These are phyloP conservation scores for Conger conger DNA, from an alignment of 2,113 vertebrate species.

Conservation along the genomic window DNA sequence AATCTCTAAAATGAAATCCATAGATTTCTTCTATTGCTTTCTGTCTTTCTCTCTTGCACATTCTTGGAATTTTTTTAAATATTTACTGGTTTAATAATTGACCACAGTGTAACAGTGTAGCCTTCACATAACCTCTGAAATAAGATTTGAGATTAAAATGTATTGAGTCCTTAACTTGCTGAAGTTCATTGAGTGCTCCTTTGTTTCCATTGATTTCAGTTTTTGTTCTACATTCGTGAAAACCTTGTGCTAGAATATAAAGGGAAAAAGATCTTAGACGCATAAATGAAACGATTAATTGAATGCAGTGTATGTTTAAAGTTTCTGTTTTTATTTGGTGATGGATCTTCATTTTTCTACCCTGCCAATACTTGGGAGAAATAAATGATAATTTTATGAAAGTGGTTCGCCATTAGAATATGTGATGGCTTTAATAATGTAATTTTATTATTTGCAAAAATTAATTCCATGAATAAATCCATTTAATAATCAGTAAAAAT, in stretches of 20 bases:
- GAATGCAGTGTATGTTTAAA: not conserved
- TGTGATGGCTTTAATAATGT: not conserved
- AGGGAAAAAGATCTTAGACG: not conserved
- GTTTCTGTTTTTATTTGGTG: no score
- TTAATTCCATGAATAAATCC: not conserved
- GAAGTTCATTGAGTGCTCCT: not conserved
- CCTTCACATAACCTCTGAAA: not conserved
- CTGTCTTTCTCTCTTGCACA: not conserved
- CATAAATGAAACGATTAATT: not conserved
- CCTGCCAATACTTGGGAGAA: not conserved
- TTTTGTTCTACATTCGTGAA: not conserved
- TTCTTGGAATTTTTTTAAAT: not conserved
- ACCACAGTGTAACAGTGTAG: not conserved
- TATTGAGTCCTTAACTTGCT: not conserved
- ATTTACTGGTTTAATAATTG: not conserved
- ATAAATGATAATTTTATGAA: not conserved
- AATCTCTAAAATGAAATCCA: not conserved
- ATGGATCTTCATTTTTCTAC: not conserved
- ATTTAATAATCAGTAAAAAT: not conserved
- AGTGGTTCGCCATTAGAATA: not conserved
- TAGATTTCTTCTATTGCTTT: not conserved
- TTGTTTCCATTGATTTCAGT: not conserved
- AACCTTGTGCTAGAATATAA: no score
- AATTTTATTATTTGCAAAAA: not conserved
- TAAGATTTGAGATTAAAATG: not conserved